Base-by-base conservation (phyloP, 92 coral and sea anemone species). In the Isaurus tuberculatus region DNA sequence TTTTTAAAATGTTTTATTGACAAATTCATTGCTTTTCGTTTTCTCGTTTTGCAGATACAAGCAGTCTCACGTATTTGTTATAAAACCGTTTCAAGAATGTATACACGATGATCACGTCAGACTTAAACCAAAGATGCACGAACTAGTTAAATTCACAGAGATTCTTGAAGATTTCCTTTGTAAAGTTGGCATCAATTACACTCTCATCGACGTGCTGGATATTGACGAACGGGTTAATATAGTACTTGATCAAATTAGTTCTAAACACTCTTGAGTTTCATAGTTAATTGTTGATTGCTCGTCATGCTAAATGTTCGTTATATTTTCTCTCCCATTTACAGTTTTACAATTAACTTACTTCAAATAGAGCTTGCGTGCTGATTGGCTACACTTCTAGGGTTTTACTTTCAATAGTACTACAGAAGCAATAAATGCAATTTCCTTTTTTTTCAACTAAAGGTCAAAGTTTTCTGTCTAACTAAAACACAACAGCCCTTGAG, bases 1-100 rank as follows among this genome's bases (percentile, higher is more conserved):
- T 2, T 49, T 16, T 14, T 14, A 14, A 49, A 49, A 49, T 14
- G 19, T 49, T 49, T 49, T 40, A 40, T 5, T 40, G 22, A 68
- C 15, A 15, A 32, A 16, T 51, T 69, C 78, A 65, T 27, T 6
- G 28, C 6, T 40, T 55, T 55, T 55, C 25, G 15, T 63, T 29
- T 2, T 63, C 63, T n/a, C n/a, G n/a, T 25, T 64, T 33, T 23
- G 7, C 79, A 96, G 98, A 75, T 94, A 94, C 85, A 91, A 74
- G 78, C 81, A 90, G 34, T 90, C 98, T 34, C 17, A 92, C 37
- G 75, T 94, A 6, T 91, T 96, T 51, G 94, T 94, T 9, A 80
- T 96, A 70, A 88, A 88, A 37, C 99, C 98, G 20, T 94, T 86
- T 72, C 83, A 74, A 88, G 98, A 96, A 87, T 96, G 99, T 85